These are phyloP conservation scores for Acleris cristana DNA, from an alignment of 2,888 invertebrate genomes.

Conservation along the genomic window DNA sequence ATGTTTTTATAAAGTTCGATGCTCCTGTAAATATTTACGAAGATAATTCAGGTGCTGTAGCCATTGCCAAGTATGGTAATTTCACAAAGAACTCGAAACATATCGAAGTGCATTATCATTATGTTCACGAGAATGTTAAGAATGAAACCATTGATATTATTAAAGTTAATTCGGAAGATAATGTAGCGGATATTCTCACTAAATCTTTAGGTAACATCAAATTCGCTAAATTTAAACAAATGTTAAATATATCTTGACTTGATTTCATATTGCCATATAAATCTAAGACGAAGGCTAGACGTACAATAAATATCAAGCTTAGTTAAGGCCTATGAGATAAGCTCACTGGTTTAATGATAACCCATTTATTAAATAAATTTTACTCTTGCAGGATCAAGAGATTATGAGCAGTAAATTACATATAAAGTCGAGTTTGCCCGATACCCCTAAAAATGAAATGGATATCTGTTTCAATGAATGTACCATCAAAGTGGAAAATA, in stretches of 20 bases:
- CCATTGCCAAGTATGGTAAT: conserved; percentile 39
- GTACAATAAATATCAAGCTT: no score
- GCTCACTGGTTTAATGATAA: no score
- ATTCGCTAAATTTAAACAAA: not conserved
- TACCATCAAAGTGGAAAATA: no score
- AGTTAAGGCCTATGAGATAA: no score
- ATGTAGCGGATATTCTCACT: no score
- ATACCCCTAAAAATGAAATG: no score
- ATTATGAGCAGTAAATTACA: no score
- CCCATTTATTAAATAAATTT: no score
- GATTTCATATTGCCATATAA: no score
- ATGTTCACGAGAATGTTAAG: conserved; percentile 35
- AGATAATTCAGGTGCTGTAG: conserved; percentile 41
- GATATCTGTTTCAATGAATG: no score
- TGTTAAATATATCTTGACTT: not conserved
- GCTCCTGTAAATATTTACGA: conserved; percentile 40
- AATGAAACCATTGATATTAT: conserved; percentile 37
- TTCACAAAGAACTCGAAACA: conserved; percentile 40
- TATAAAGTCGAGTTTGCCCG: no score
- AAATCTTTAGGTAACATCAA: conserved; percentile 19
- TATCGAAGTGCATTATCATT: conserved; percentile 40
- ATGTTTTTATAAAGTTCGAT: conserved; percentile 27
- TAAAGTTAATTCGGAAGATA: conserved; percentile 42
- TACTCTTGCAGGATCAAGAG: no score
- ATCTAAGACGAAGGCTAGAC: not conserved